Evolutionary conservation across 2,888 invertebrate genomes (phyloP), one percentile per base, ranked within the genome.

Genomic region (Eurytoma californica): DNA sequence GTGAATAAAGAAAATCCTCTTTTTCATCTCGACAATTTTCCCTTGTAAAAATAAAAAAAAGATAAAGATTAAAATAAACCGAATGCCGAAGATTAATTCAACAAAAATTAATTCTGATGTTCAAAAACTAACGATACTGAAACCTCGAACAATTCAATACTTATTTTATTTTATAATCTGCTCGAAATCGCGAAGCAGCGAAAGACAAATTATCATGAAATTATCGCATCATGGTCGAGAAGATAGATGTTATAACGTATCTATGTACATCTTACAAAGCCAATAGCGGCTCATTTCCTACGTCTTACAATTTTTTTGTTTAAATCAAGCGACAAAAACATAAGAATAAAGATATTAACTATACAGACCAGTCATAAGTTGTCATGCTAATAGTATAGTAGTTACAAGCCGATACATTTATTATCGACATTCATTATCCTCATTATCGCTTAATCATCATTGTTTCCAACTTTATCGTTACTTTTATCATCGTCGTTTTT

Each of bases 321-420:
- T 83, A 82, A 85, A 83, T 83, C 80, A 85, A 86, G 84, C 83
- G 84, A 85, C 80, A 66, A 78, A 84, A 87, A 86, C 84, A 82
- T 83, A 85, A 87, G 84, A 85, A 82, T 84, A 84, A 84, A 84
- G 83, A 85, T 84, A 80, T 77, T 85, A 84, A 86, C 85, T 86
- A 86, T 84, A 80, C 80, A 84, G 86, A 86, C 86, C 87, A 88
- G 86, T 88, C 87, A 84, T 86, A 87, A 87, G 84, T 87, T 87
- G 88, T 86, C 86, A 85, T 87, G 86, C 85, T 87, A 86, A 86
- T 86, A 85, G 82, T 85, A 85, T 84, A 86, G 83, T 86, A 87
- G 85, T 87, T 86, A 86, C 84, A 86, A 84, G 86, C 83, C 82
- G 84, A 82, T 86, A 87, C 84, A 84, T 79, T 81, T 77, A 83